Percentiles rank a stretch among this genome's conserved stretches.
These are phyloP conservation scores for Oxycera nigricornis DNA, from an alignment of 2,888 invertebrate genomes.

Conservation along the genomic window DNA sequence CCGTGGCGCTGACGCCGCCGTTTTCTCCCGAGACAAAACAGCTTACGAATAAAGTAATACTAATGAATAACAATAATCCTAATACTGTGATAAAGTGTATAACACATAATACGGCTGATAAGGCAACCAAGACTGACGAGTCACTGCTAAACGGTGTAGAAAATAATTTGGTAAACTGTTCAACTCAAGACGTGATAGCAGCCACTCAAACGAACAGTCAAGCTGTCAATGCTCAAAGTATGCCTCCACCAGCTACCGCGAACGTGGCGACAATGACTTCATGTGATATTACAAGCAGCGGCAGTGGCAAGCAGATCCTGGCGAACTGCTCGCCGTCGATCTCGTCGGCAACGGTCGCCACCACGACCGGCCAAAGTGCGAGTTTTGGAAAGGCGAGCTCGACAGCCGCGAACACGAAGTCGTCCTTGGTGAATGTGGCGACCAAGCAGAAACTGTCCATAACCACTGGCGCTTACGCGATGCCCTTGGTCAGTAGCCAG, in stretches of 20 bases:
- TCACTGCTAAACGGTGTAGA: conserved; percentile 57
- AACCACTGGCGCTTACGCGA: conserved; percentile 32
- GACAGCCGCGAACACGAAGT: conserved; percentile 53
- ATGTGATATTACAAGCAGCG: conserved; percentile 49
- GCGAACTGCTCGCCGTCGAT: conserved; percentile 27
- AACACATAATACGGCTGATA: conserved; percentile 68
- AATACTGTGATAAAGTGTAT: conserved; percentile 63
- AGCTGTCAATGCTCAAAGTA: conserved; percentile 46
- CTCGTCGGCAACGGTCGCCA: not conserved
- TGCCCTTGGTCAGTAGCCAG: not conserved
- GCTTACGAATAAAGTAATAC: conserved; percentile 50
- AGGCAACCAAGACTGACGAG: conserved; percentile 74
- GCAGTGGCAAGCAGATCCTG: conserved; percentile 36
- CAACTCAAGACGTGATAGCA: conserved; percentile 46
- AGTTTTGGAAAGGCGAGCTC: not conserved
- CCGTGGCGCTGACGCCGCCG: conserved; percentile 66
- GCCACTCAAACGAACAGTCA: conserved; percentile 44
- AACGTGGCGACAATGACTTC: conserved; percentile 67
- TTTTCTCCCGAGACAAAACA: conserved; percentile 66
- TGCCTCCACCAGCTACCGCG: conserved; percentile 60
- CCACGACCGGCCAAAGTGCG: conserved; percentile 4
- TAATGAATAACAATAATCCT: conserved; percentile 57
- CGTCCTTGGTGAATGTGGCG: conserved; percentile 51
- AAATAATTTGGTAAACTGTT: conserved; percentile 45
- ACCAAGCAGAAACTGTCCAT: conserved; percentile 44